Conservation (phyloP, 2,797 vertebrate genomes). For the Xiphophorus birchmanni region DNA sequence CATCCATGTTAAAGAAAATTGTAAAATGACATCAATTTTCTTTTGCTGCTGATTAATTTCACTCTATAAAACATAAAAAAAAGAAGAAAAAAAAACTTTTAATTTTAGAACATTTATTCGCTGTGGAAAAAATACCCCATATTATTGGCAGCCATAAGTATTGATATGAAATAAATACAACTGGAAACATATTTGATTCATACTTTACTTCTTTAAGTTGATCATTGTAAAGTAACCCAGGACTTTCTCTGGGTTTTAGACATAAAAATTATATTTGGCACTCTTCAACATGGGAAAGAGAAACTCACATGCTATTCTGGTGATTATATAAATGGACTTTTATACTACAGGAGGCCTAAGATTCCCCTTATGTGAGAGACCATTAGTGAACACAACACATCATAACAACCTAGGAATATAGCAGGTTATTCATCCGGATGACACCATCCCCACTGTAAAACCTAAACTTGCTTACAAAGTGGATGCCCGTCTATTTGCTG, state of each 20-base stretch:
- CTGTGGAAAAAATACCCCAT: not conserved
- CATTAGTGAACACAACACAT: not conserved
- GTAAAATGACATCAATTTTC: not conserved
- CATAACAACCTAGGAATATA: not conserved
- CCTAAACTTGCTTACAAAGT: not conserved
- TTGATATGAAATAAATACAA: not conserved
- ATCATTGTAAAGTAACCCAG: not conserved
- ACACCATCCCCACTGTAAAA: not conserved
- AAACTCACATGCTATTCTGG: not conserved
- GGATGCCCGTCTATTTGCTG: not conserved
- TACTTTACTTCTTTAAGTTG: not conserved
- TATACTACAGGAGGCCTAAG: not conserved
- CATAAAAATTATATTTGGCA: not conserved
- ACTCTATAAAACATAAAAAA: not conserved
- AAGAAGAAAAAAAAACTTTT: not conserved
- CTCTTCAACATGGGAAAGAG: not conserved
- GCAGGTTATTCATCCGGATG: not conserved
- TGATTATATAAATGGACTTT: not conserved
- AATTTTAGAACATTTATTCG: conserved; percentile 4
- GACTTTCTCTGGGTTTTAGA: not conserved
- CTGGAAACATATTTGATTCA: conserved; percentile 3
- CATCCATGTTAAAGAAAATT: not conserved
- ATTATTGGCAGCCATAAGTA: not conserved
- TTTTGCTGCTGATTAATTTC: conserved; percentile 4
- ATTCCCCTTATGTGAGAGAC: not conserved